Percentiles rank a stretch among this genome's conserved stretches.
Evolutionary conservation across 2,113 vertebrate species (phyloP).

Genomic region (Periophthalmus modestus): DNA sequence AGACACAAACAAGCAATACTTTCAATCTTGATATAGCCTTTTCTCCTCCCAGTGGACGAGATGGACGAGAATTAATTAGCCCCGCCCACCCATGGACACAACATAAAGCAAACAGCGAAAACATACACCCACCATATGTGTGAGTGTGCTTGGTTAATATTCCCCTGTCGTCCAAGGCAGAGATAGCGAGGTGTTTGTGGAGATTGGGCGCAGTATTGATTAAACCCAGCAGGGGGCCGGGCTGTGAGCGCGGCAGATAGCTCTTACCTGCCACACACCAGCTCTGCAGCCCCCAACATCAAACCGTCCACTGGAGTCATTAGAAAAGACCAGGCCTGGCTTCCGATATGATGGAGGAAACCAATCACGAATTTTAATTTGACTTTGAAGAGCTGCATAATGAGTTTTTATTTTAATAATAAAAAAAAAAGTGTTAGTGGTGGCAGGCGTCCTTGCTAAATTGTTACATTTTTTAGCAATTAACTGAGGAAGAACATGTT

Average conservation of each 20-base stretch:
- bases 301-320: slow-evolving; percentile 69
- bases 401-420: slow-evolving; percentile 35
- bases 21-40: slow-evolving; percentile 48
- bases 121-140: slow-evolving; percentile 27
- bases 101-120: slow-evolving; percentile 23
- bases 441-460: slow-evolving; percentile 18
- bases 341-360: slow-evolving; percentile 68
- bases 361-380: slow-evolving; percentile 61
- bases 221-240: slow-evolving; percentile 78
- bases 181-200: slow-evolving; percentile 51
- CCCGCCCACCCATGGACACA: slow-evolving; percentile 27
- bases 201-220: slow-evolving; percentile 79
- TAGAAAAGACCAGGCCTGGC: slow-evolving; percentile 62
- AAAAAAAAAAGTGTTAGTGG: slow-evolving; percentile 37
- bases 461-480: background rate
- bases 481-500: background rate
- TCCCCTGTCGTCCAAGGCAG: slow-evolving; percentile 56
- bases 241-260: slow-evolving; percentile 76
- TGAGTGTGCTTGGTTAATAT: slow-evolving; percentile 58
- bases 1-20: background rate
- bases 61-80: slow-evolving; percentile 59
- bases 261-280: slow-evolving; percentile 73
- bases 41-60: slow-evolving; percentile 37
- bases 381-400: slow-evolving; percentile 56
- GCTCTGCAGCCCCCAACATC: slow-evolving; percentile 54